These are phyloP conservation scores for Temnothorax ravouxi DNA, from an alignment of 2,888 invertebrate species.

Conservation along the genomic window DNA sequence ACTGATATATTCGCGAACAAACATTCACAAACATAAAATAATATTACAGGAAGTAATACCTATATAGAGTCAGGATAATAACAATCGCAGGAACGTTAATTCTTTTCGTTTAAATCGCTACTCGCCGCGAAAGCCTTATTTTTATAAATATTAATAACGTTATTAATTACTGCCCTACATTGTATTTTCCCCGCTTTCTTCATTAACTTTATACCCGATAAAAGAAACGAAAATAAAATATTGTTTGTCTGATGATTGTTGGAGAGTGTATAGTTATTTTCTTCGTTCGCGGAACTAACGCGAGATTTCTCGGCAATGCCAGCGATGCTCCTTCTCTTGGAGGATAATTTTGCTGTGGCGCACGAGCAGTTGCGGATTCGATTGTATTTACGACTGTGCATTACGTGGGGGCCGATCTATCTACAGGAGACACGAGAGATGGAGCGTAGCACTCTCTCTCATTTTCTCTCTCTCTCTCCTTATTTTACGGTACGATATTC, in stretches of 20 bases:
- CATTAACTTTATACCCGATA: background rate
- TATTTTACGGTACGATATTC: slow-evolving; percentile 43
- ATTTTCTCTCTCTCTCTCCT: background rate
- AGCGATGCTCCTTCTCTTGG: background rate
- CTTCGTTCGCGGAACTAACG: background rate
- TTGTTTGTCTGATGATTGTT: background rate
- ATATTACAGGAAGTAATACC: background rate
- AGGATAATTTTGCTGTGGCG: slow-evolving; percentile 35
- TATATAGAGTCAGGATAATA: too few relatives aligned
- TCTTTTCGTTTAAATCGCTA: background rate
- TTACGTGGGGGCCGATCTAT: slow-evolving; percentile 18
- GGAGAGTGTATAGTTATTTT: background rate
- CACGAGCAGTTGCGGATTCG: slow-evolving; percentile 15
- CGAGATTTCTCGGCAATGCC: background rate
- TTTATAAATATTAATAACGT: background rate
- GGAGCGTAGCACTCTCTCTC: background rate
- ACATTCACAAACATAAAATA: background rate
- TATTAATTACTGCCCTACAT: background rate
- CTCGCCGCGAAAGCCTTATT: background rate
- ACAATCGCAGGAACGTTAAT: background rate
- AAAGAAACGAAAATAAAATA: background rate
- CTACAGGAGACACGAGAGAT: slow-evolving; percentile 15
- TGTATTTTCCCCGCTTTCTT: background rate
- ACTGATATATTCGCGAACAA: background rate
- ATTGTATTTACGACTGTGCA: slow-evolving; percentile 43